A percentile compares a stretch with the other conserved stretches of the same genome.
Conservation (phyloP, 2,113 vertebrate species). For the Larimichthys crocea region DNA sequence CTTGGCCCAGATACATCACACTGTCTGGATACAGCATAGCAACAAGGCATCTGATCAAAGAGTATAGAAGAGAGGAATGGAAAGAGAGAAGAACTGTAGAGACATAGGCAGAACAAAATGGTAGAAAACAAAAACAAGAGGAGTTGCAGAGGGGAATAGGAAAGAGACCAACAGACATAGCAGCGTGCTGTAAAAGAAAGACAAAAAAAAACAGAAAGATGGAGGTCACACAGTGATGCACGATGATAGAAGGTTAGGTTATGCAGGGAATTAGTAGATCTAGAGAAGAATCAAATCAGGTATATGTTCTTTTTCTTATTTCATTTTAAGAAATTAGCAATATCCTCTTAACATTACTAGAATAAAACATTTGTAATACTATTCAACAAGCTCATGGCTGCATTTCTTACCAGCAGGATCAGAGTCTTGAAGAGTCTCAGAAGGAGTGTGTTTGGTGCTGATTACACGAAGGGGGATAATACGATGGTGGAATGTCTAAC, state of each 20-base stretch:
- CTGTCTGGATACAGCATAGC: constrained; percentile 59
- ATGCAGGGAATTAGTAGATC: background rate
- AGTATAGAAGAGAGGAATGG: constrained; percentile 28
- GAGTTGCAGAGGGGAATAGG: constrained; percentile 1
- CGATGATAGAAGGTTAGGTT: background rate
- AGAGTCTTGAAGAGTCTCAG: constrained; percentile 11
- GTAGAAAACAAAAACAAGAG: constrained; percentile 35
- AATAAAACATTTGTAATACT: background rate
- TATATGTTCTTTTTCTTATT: accelerated
- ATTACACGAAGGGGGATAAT: constrained; percentile 20
- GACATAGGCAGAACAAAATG: constrained; percentile 24
- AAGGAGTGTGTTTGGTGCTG: constrained; percentile 6
- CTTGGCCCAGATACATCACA: constrained; percentile 77
- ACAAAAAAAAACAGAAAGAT: constrained; percentile 2
- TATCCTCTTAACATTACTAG: background rate
- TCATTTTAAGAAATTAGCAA: background rate
- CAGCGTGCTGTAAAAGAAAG: background rate
- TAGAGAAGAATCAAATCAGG: background rate
- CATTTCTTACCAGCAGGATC: background rate
- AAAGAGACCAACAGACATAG: background rate
- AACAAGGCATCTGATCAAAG: constrained; percentile 69
- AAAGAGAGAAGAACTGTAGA: constrained; percentile 24
- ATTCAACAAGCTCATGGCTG: background rate
- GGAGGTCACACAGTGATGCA: constrained; percentile 1
- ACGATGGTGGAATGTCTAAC: constrained; percentile 19